Base-by-base conservation (phyloP, 2,113 vertebrate genomes). In the Pelmatolapia mariae region DNA sequence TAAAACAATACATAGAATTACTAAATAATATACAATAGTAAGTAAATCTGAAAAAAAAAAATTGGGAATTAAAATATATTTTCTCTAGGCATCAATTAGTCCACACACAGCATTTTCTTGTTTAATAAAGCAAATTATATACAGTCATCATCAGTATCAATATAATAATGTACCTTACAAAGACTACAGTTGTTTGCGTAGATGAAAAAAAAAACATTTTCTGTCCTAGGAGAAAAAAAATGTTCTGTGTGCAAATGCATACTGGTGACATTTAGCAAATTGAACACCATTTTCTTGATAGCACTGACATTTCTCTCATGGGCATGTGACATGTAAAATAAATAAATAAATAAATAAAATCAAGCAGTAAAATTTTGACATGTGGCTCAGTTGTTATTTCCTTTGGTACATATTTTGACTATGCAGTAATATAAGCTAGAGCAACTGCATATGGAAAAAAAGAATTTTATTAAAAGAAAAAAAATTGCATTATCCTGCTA, bases 231-330 rank as follows among this genome's bases (percentile, higher is more conserved):
- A 86, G 29, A 85, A 86, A 85, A 29, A 18, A 47, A 26, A 3
- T 45, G 31, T 71, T 50, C 22, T 7, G 63, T 26, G 26, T 89
- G 40, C 26, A 90, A 86, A 86, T 92, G 57, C 89, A 86, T 71
- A 38, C 47, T 38, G 53, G 92, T 87, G 80, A 80, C 79, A 79
- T 87, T 83, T 85, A 71, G 19, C 73, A 83, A 92, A 88, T 79
- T 87, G 47, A 91, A 86, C 53, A 84, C 15, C 68, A 81, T 71
- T 66, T 80, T 59, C 63, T 80, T 73, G 71, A 87, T 68, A 76
- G 38, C 22, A n/a, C 43, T 86, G 68, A 79, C 66, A 80, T 82
- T 88, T 85, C 36, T 56, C 82, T 85, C 26, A 56, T 63, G 78
- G n/a, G 45, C 71, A 66, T 29, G 50, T 50, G 57, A 31, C 3